Percentiles rank a stretch among this genome's conserved stretches.
These are phyloP conservation scores for Carpatolechia fugitivella DNA, from an alignment of 2,888 invertebrate genomes.

Conservation along the genomic window DNA sequence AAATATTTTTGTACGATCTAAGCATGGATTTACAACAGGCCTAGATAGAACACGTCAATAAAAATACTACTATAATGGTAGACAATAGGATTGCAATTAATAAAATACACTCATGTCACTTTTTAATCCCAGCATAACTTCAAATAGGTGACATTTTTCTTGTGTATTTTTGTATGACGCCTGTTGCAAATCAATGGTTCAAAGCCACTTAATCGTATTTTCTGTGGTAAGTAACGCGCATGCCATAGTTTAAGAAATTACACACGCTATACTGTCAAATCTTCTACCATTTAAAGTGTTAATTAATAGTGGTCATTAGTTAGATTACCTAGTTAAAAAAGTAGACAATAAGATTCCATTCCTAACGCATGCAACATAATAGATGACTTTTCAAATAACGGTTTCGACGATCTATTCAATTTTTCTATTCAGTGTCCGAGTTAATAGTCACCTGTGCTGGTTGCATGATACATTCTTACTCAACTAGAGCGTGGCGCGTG, in stretches of 20 bases:
- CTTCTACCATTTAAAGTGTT: neutral
- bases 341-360: neutral
- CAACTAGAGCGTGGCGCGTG: conserved; percentile 70
- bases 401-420: neutral
- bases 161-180: no score
- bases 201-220: no score
- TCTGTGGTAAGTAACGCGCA: neutral
- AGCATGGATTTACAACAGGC: no score
- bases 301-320: neutral
- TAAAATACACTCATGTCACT: no score
- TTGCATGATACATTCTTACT: conserved; percentile 70
- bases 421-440: conserved; percentile 23
- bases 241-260: neutral
- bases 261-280: neutral
- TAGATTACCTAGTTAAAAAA: neutral
- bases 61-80: no score
- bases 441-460: conserved; percentile 22
- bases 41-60: no score
- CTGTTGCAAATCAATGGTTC: no score
- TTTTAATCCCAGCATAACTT: no score
- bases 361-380: conserved; percentile 3
- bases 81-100: no score
- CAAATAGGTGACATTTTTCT: no score
- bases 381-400: neutral
- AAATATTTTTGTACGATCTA: no score